Percentiles rank a stretch among this genome's conserved stretches.
These are phyloP conservation scores for Chloroceryle inda DNA, from an alignment of 2,797 vertebrate genomes.

Conservation along the genomic window DNA sequence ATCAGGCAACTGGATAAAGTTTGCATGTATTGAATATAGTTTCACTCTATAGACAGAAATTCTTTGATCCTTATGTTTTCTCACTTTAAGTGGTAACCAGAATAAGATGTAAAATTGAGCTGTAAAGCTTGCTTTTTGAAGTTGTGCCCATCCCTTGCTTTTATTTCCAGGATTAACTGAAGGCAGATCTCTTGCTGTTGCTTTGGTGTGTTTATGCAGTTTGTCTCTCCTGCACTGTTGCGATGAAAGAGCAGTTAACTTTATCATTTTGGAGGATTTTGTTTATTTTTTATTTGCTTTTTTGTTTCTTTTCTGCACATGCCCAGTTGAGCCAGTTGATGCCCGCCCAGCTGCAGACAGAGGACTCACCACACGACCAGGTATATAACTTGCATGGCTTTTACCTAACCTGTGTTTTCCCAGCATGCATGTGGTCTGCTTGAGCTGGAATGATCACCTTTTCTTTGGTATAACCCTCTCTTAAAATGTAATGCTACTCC, in stretches of 20 bases:
- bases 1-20: slow-evolving; percentile 13
- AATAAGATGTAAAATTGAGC: background rate
- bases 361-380: slow-evolving; percentile 94
- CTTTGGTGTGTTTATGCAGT: slow-evolving; percentile 46
- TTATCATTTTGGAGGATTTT: slow-evolving; percentile 54
- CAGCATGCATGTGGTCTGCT: background rate
- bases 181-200: slow-evolving; percentile 25
- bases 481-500: background rate
- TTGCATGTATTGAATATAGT: background rate
- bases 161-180: slow-evolving; percentile 13
- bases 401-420: slow-evolving; percentile 12
- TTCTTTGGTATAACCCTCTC: background rate
- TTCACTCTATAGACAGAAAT: background rate
- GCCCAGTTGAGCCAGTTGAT: slow-evolving; percentile 93
- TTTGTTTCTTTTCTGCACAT: slow-evolving; percentile 75
- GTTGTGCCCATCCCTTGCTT: background rate
- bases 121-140: background rate
- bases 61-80: background rate
- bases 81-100: background rate
- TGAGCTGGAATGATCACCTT: background rate
- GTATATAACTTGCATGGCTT: slow-evolving; percentile 78
- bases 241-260: slow-evolving; percentile 33
- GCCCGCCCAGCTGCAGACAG: slow-evolving; percentile 92
- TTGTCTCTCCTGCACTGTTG: slow-evolving; percentile 57
- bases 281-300: slow-evolving; percentile 75